phyloP scores from a whole-genome alignment of 1,140 invertebrate genomes.

The Lepidostoma basale region DNA sequence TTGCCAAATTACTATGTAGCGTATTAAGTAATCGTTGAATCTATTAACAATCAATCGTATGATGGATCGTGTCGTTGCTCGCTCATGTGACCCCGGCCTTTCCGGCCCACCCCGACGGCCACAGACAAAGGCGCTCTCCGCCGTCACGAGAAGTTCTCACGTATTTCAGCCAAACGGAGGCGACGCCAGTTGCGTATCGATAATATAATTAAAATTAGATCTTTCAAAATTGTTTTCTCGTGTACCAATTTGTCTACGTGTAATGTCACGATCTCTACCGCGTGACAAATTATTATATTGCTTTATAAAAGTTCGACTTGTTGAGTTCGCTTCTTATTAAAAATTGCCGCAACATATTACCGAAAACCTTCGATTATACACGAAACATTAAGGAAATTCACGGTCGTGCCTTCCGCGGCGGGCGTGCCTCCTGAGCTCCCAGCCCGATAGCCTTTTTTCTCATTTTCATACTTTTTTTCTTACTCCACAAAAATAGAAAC shows the following conservation, averaged over 20 bases:
- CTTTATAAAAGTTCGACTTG: not conserved
- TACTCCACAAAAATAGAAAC: too few species aligned
- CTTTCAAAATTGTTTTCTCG: not conserved
- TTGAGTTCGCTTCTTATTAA: not conserved
- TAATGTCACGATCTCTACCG: slow-evolving; percentile 1
- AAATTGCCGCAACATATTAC: too few species aligned
- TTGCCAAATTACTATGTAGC: slow-evolving; percentile 18
- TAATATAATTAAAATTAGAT: slow-evolving; percentile 12
- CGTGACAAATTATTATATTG: slow-evolving; percentile 2
- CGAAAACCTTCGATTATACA: too few species aligned
- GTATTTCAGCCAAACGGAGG: not conserved
- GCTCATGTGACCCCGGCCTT: not conserved
- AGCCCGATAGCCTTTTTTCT: too few species aligned
- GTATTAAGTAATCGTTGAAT: slow-evolving; percentile 4
- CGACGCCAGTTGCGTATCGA: not conserved
- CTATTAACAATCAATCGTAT: slow-evolving; percentile 1
- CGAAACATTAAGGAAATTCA: too few species aligned
- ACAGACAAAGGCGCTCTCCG: too few species aligned
- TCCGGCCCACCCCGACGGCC: too few species aligned
- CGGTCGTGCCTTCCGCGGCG: too few species aligned
- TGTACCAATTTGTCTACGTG: not conserved
- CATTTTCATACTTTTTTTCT: too few species aligned
- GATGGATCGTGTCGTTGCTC: not conserved
- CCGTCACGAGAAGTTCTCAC: slow-evolving; percentile 16
- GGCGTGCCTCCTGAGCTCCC: too few species aligned